Evolutionary conservation across 2,797 vertebrate species (phyloP), one percentile per base, ranked within the genome.

Genomic region (Linurgus olivaceus): DNA sequence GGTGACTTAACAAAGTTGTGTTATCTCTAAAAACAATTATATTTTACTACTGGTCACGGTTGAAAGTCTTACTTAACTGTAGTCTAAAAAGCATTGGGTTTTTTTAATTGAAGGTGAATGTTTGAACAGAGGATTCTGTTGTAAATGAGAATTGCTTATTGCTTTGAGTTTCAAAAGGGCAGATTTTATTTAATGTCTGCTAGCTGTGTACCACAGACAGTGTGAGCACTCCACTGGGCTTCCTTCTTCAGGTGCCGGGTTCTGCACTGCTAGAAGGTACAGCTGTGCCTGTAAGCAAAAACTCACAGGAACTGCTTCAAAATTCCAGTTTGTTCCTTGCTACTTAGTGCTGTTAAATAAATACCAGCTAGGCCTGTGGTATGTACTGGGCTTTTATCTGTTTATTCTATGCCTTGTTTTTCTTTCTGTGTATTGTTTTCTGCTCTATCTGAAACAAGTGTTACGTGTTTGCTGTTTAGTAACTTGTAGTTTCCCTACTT

Each of bases 301-400:
- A 44, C 5, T 23, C 25, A 57, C 33, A 80, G 52, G n/a, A 61
- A 29, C 45, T 83, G 24, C 5, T 2, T 33, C 14, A 47, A 25
- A 44, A 23, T 35, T 71, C 7, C n/a, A 38, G 13, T 50, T 72
- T 59, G 33, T 67, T 80, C 18, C 52, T 90, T 0, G 0, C 44
- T 66, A 19, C 38, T n/a, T 26, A 26, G 9, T 55, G 33, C 42
- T 63, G 13, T 52, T 74, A 66, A 77, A 87, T 65, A 77, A 86
- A 17, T 73, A 77, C 1, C 0, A 0, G 15, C 11, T 61, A n/a
- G 71, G 67, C 17, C 17, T 72, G 11, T 63, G 80, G 15, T 1
- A 9, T 9, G 10, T 45, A 15, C 23, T 42, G 25, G 11, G 2
- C 4, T 58, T 70, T 86, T 35, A 28, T 18, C 17, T 76, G 7